A percentile compares a stretch with the other conserved stretches of the same genome.
These are phyloP conservation scores for Vombatus ursinus DNA, from an alignment of 2,113 vertebrate genomes.

Conservation along the genomic window DNA sequence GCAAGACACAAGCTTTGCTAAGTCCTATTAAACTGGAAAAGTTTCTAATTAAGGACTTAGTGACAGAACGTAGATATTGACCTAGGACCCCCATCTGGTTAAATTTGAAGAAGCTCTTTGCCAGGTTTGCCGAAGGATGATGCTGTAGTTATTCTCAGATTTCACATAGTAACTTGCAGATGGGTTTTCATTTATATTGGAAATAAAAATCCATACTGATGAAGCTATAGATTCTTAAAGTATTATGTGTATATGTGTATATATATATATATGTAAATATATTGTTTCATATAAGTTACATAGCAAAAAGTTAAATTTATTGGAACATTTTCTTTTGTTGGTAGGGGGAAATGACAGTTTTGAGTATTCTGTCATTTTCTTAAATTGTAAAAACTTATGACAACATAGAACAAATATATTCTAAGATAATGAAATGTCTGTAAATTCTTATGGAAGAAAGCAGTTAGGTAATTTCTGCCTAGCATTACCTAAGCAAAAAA, in stretches of 20 bases:
- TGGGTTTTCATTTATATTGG: not conserved
- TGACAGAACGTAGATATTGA: not conserved
- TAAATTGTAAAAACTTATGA: not conserved
- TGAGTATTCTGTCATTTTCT: not conserved
- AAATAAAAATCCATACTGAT: too few species aligned
- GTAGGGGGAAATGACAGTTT: not conserved
- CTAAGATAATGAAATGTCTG: too few species aligned
- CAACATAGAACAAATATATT: too few species aligned
- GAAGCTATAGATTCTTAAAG: too few species aligned
- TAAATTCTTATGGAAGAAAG: too few species aligned
- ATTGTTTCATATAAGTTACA: not conserved
- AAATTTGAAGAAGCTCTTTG: not conserved
- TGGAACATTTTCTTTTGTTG: conserved; percentile 4
- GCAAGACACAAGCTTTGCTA: not conserved
- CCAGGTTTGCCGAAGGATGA: not conserved
- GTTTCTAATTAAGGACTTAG: not conserved
- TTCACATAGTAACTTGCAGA: not conserved
- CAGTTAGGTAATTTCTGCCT: not conserved
- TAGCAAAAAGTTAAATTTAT: fast-evolving
- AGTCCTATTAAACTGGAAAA: not conserved
- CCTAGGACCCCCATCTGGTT: not conserved
- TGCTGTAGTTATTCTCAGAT: not conserved
- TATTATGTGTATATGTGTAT: too few species aligned
- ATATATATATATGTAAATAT: not conserved
- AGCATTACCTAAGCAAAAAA: not conserved